These are phyloP conservation scores for Lithophane ornitopus DNA, from an alignment of 2,888 invertebrate genomes.

Conservation along the genomic window DNA sequence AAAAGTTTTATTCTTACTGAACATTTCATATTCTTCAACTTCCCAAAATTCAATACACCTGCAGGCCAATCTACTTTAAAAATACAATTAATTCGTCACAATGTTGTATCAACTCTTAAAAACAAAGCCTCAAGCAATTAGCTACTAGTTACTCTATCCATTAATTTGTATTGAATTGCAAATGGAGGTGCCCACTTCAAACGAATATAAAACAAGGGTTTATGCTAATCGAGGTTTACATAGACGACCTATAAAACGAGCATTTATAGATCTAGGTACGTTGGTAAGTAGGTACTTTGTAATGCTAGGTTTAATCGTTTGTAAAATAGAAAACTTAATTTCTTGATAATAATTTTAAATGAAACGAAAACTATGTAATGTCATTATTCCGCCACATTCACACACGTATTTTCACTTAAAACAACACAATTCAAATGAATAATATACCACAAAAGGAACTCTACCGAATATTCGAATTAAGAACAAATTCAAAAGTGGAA, in stretches of 20 bases:
- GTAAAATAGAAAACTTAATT: background rate
- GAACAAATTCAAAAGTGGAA: conserved; percentile 68
- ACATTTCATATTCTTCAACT: background rate
- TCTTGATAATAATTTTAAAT: background rate
- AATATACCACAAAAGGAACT: conserved; percentile 8
- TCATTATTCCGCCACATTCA: background rate
- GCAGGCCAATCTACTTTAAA: background rate
- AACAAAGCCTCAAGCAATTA: conserved; percentile 51
- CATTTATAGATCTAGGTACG: background rate
- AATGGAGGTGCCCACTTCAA: conserved; percentile 56
- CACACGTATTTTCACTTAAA: conserved; percentile 12
- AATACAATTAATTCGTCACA: conserved; percentile 26
- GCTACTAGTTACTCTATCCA: conserved; percentile 42
- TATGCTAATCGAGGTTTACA: conserved; percentile 36
- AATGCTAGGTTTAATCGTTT: background rate
- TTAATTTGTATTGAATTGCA: conserved; percentile 64
- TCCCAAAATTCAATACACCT: background rate
- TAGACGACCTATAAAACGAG: conserved; percentile 7
- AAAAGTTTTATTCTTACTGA: background rate
- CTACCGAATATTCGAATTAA: conserved; percentile 51
- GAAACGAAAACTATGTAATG: background rate
- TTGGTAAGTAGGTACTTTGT: background rate
- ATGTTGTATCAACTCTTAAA: conserved; percentile 13
- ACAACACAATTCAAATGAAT: background rate
- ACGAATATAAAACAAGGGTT: conserved; percentile 53